Base-by-base conservation (phyloP, 1,140 invertebrate genomes). In the Lepidurus packardi region DNA sequence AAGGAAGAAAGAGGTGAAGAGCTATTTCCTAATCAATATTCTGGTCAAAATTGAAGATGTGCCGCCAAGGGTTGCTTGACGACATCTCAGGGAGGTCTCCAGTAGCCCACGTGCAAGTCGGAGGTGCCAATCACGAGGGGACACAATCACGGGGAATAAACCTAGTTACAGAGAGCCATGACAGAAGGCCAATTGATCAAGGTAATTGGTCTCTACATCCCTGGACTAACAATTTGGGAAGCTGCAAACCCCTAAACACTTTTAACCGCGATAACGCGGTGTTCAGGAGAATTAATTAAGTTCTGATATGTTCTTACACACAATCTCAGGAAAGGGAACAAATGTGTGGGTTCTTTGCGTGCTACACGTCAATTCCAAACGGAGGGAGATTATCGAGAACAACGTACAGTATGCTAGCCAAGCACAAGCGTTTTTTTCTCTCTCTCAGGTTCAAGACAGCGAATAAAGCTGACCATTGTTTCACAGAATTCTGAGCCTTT, bases 81-180 rank as follows among this genome's bases (percentile, higher is more conserved):
- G 53, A 65, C 53, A 65, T 65, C 53, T 65, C 21, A 13, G 21
- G 45, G 45, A 65, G 21, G 7, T n/a, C 8, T 16, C 53, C 9
- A 21, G 8, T 65, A n/a, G n/a, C n/a, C n/a, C n/a, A 65, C 53
- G 53, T 65, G 53, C 53, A 65, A 65, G 53, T 65, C 53, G 21
- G 53, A 65, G 53, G 53, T 65, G 53, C 53, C 53, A 65, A 65
- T 65, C 53, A 65, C n/a, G 53, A 16, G 7, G 53, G 53, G 53
- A 65, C 21, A 21, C 8, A 65, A 65, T 65, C 53, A 65, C 13
- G 53, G 53, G 53, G 21, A 65, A 16, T 65, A 65, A 65, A 65
- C 53, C 53, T 13, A 65, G 53, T 65, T 65, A 65, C 34, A 9
- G 9, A 7, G 53, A 65, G 53, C 53, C 53, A 65, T 65, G 53